These are phyloP conservation scores for Buphagus erythrorhynchus DNA, from an alignment of 2,797 vertebrate genomes.

Conservation along the genomic window DNA sequence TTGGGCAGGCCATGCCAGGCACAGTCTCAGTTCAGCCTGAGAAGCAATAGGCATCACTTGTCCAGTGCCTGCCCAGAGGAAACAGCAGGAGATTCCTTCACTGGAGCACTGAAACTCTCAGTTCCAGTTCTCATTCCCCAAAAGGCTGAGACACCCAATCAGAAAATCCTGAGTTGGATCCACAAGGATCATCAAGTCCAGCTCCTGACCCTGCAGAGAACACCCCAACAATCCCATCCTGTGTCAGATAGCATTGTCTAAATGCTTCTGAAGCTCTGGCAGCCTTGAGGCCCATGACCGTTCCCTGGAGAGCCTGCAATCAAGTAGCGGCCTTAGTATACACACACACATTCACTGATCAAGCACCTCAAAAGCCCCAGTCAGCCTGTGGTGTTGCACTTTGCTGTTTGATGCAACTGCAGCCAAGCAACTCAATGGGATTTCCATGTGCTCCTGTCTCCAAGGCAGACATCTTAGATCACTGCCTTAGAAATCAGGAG, in stretches of 20 bases:
- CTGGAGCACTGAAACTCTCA: accelerated
- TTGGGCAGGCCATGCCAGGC: not conserved
- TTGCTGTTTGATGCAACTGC: not conserved
- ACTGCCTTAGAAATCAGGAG: not conserved
- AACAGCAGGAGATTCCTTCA: not conserved
- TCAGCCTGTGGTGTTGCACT: accelerated
- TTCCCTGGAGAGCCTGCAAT: not conserved
- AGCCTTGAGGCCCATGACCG: not conserved
- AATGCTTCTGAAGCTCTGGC: not conserved
- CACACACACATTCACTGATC: accelerated
- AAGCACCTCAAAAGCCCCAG: not conserved
- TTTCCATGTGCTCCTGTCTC: accelerated
- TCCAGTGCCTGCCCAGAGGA: not conserved
- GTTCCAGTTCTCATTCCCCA: not conserved
- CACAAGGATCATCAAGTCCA: not conserved
- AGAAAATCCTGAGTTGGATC: not conserved
- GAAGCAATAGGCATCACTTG: not conserved
- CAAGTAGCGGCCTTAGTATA: not conserved
- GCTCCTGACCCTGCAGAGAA: not conserved
- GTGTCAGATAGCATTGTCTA: not conserved
- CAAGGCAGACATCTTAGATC: not conserved
- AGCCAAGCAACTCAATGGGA: accelerated
- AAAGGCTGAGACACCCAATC: not conserved
- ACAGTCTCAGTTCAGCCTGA: not conserved
- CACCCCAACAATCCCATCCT: not conserved